Percentiles rank a stretch among this genome's conserved stretches.
Conservation (phyloP, 2,113 vertebrate genomes). For the Athene noctua region DNA sequence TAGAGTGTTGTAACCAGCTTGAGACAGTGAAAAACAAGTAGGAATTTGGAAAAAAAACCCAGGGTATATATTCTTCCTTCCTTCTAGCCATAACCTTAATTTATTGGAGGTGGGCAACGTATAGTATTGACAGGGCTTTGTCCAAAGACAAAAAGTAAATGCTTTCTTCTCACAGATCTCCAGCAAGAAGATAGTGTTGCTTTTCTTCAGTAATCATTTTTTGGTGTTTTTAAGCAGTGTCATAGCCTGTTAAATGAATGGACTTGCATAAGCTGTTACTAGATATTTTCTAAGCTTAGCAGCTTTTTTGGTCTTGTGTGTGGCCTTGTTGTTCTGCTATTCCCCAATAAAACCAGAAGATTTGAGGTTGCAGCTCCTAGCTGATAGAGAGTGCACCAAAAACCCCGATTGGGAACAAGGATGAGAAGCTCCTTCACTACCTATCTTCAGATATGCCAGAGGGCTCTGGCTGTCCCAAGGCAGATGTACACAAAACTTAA, state of each 20-base stretch:
- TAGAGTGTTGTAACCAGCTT: background rate
- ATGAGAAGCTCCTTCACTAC: background rate
- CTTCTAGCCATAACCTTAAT: background rate
- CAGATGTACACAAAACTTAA: background rate
- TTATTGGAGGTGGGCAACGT: background rate
- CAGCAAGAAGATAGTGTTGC: background rate
- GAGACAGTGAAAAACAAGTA: background rate
- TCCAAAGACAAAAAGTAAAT: background rate
- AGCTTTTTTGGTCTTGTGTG: background rate
- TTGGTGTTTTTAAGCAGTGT: background rate
- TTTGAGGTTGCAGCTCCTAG: background rate
- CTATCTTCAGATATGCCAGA: background rate
- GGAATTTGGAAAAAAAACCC: background rate
- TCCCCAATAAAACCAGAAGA: background rate
- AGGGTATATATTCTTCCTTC: background rate
- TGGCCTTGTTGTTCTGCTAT: background rate
- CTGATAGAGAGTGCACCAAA: background rate
- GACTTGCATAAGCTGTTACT: background rate
- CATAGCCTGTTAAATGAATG: background rate
- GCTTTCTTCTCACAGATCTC: background rate
- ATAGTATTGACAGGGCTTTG: background rate
- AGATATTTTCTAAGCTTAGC: background rate
- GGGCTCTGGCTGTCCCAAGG: background rate
- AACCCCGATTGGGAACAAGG: background rate
- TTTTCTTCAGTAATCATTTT: background rate